Percentiles rank a stretch among this genome's conserved stretches.
Evolutionary conservation across 1,140 invertebrate species (phyloP).

Genomic region (Gryllus bimaculatus): DNA sequence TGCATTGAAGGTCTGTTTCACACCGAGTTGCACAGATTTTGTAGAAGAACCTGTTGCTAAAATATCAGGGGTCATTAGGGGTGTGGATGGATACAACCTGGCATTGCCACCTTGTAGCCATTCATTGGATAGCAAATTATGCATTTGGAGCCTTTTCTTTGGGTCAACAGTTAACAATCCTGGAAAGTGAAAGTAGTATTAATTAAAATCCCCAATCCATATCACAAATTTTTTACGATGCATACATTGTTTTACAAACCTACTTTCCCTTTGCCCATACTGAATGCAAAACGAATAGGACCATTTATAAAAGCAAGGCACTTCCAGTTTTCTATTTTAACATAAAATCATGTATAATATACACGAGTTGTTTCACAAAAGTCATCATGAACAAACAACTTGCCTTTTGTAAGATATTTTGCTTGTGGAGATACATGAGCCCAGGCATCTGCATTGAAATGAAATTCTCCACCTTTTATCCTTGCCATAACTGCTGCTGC

Average conservation of each 20-base stretch:
- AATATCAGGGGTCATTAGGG: slow-evolving; percentile 50
- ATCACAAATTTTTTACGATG: no score
- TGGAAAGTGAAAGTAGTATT: slow-evolving; percentile 20
- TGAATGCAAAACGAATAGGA: no score
- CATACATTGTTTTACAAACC: no score
- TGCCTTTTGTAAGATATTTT: slow-evolving; percentile 63
- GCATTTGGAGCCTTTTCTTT: slow-evolving; percentile 55
- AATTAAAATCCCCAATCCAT: no score
- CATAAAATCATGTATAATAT: no score
- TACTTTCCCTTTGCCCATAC: no score
- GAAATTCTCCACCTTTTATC: slow-evolving; percentile 68
- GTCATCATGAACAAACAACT: background rate
- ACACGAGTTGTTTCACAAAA: background rate
- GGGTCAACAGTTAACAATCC: slow-evolving; percentile 73
- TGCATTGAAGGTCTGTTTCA: slow-evolving; percentile 53
- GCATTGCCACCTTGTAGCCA: slow-evolving; percentile 47
- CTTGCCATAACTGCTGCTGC: slow-evolving; percentile 64
- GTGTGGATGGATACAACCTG: slow-evolving; percentile 37
- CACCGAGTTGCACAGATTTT: slow-evolving; percentile 34
- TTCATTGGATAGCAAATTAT: slow-evolving; percentile 48
- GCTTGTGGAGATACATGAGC: slow-evolving; percentile 58
- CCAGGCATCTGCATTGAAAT: slow-evolving; percentile 63
- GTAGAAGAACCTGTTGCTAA: slow-evolving; percentile 31
- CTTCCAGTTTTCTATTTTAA: no score
- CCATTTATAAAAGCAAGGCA: no score